Percentiles rank a stretch among this genome's conserved stretches.
phyloP scores from a whole-genome alignment of 2,113 vertebrate genomes.

The Syrmaticus mikado region DNA sequence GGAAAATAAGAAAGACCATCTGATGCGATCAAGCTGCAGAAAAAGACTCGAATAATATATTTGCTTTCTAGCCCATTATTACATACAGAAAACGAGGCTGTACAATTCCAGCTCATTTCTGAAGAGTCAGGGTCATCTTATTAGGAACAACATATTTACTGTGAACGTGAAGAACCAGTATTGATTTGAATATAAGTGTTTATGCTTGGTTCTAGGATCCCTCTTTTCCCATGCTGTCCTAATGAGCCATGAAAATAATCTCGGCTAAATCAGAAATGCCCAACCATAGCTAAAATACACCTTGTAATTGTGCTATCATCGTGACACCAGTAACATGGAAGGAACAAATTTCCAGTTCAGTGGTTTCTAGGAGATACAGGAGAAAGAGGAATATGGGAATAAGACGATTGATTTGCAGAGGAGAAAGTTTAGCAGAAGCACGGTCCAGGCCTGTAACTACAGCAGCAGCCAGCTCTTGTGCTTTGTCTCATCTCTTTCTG shows the following conservation, averaged over 20 bases:
- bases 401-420: not conserved
- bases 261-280: slow-evolving; percentile 21
- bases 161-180: slow-evolving; percentile 10
- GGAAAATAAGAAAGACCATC: slow-evolving; percentile 47
- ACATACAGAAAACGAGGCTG: slow-evolving; percentile 31
- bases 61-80: not conserved
- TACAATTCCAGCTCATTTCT: slow-evolving; percentile 35
- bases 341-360: not conserved
- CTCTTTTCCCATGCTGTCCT: slow-evolving; percentile 1
- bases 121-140: slow-evolving; percentile 51
- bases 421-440: not conserved
- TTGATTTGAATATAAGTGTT: slow-evolving; percentile 40
- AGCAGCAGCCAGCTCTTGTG: not conserved
- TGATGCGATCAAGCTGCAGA: slow-evolving; percentile 19
- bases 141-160: slow-evolving; percentile 59
- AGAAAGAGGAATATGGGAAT: not conserved
- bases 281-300: not conserved
- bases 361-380: not conserved
- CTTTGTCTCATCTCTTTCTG: not conserved
- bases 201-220: not conserved
- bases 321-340: not conserved
- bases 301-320: not conserved
- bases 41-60: slow-evolving; percentile 11
- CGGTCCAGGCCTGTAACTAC: not conserved
- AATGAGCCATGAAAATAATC: slow-evolving; percentile 38